Percentiles rank a stretch among this genome's conserved stretches.
Evolutionary conservation across 1,140 invertebrate genomes (phyloP).

Genomic region (Zaprionus ornatus): DNA sequence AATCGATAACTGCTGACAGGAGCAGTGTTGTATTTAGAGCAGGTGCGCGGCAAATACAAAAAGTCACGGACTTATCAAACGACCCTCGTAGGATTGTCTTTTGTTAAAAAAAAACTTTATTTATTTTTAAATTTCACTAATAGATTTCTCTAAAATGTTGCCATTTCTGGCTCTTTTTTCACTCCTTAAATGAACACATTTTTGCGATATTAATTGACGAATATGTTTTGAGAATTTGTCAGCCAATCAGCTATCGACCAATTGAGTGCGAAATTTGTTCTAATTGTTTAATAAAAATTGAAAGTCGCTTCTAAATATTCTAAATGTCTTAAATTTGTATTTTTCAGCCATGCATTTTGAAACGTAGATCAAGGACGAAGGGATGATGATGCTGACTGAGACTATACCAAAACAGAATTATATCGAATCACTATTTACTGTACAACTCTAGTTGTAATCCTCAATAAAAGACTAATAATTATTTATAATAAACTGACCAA

Average conservation of each 20-base stretch:
- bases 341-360: not conserved
- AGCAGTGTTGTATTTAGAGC: too few relatives aligned
- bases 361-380: not conserved
- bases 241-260: not conserved
- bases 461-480: slow-evolving; percentile 1
- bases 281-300: not conserved
- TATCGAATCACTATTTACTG: not conserved
- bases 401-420: slow-evolving; percentile 4
- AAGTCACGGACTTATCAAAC: too few relatives aligned
- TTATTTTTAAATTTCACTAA: not conserved
- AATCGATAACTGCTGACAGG: too few relatives aligned
- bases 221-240: not conserved
- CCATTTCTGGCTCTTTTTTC: not conserved
- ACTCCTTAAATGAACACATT: not conserved
- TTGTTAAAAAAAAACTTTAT: not conserved
- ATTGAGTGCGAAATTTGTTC: slow-evolving; percentile 1
- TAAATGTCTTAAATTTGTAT: not conserved
- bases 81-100: too few relatives aligned
- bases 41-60: too few relatives aligned
- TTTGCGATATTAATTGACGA: not conserved
- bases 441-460: not conserved
- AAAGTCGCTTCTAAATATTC: not conserved
- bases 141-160: not conserved
- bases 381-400: not conserved
- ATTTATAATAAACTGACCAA: slow-evolving; percentile 2